Evolutionary conservation across 2,113 vertebrate species (phyloP), one percentile per base, ranked within the genome.

Genomic region (Nothobranchius furzeri): DNA sequence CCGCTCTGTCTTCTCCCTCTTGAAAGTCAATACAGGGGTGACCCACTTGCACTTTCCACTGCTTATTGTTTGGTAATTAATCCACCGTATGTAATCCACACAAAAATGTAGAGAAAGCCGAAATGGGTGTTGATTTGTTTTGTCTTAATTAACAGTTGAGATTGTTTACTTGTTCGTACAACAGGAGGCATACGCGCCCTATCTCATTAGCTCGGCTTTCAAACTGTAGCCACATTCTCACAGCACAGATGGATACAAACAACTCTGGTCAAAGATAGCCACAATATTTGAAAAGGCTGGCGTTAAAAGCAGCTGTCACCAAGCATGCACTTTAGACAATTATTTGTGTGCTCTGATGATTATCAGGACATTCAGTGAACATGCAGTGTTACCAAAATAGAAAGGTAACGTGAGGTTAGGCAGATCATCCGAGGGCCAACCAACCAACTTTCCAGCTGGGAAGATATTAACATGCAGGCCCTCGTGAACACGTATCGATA

Each of bases 21-120:
- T 83, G 82, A 90, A 87, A 85, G 87, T 91, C 87, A 88, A 77
- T 66, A 60, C 43, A 15, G 78, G 37, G 84, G 85, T 88, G 90
- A 90, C 89, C 89, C 76, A 73, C 54, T 88, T 86, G 82, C 87
- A 85, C 86, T 85, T 85, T 82, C 83, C 76, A 75, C 79, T 56
- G 76, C 59, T 70, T 85, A 81, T 85, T 89, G 85, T 89, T 78
- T 56, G 35, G 52, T 89, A 85, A 85, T 91, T 90, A 91, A 90
- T 80, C 84, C 83, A 46, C 83, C 75, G 69, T 79, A 85, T 79
- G 85, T 77, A 87, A 90, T 87, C 84, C 69, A 73, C 45, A 46
- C 74, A 76, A 52, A 78, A 86, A 83, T 71, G 79, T 56, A 70
- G 64, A 68, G 71, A 81, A 72, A 80, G 76, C 43, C n/a, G 47